Percentiles rank a stretch among this genome's conserved stretches.
phyloP scores from a whole-genome alignment of 2,113 vertebrate genomes.

The Ovis canadensis region DNA sequence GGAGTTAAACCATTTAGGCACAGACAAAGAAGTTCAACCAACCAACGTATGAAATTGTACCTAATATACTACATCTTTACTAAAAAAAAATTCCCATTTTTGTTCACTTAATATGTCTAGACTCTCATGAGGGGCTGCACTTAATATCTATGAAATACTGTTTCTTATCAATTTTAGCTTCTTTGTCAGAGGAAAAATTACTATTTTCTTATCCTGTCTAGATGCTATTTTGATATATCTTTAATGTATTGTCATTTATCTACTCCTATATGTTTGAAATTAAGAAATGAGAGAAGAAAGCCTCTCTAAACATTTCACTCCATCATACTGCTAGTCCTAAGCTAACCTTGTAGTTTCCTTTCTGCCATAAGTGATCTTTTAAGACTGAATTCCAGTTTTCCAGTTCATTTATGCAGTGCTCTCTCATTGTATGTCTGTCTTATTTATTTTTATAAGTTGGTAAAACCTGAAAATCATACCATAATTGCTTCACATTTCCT shows the following conservation, averaged over 20 bases:
- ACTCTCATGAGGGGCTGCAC: background rate
- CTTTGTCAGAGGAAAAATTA: background rate
- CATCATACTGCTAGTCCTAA: background rate
- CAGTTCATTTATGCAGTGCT: background rate
- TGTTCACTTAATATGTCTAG: slow-evolving; percentile 27
- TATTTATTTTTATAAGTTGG: background rate
- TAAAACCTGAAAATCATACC: background rate
- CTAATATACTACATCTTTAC: slow-evolving; percentile 44
- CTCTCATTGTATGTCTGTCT: background rate
- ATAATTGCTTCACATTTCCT: background rate
- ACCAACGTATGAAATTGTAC: slow-evolving; percentile 48
- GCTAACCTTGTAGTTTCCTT: background rate
- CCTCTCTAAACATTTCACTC: background rate
- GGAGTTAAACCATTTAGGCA: background rate
- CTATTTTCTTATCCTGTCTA: background rate
- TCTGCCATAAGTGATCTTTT: background rate
- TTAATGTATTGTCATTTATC: slow-evolving; percentile 38
- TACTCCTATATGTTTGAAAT: background rate
- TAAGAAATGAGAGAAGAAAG: background rate
- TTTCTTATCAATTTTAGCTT: slow-evolving; percentile 19
- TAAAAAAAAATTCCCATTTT: slow-evolving; percentile 41
- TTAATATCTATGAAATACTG: background rate
- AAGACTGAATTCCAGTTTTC: background rate
- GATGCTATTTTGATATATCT: slow-evolving; percentile 35
- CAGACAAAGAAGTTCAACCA: slow-evolving; percentile 25